Percentiles rank a stretch among this genome's conserved stretches.
phyloP scores from a whole-genome alignment of 2,797 vertebrate species.

The Argyrosomus regius region DNA sequence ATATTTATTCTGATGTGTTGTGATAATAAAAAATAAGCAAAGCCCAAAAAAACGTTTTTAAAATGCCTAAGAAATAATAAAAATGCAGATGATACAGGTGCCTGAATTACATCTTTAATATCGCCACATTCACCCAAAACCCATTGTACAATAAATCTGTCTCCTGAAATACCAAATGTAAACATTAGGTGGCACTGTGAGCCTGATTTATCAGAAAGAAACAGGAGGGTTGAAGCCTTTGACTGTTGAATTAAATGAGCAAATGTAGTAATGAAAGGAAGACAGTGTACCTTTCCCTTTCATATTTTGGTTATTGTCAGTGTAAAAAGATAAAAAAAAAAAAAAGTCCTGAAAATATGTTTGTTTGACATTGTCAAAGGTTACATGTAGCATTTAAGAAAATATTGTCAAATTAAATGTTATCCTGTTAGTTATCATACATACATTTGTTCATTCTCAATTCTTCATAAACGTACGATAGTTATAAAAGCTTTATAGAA shows the following conservation, averaged over 20 bases:
- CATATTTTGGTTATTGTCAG: neutral
- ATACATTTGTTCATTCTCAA: neutral
- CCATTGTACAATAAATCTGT: neutral
- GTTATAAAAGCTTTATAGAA: neutral
- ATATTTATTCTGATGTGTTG: slow-evolving; percentile 28
- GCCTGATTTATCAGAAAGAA: neutral
- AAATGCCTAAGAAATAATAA: neutral
- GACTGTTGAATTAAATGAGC: neutral
- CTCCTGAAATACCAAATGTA: neutral
- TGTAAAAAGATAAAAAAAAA: neutral
- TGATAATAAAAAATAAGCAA: neutral
- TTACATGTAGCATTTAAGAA: neutral
- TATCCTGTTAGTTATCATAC: neutral
- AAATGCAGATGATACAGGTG: neutral
- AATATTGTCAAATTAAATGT: slow-evolving; percentile 3
- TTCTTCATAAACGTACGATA: neutral
- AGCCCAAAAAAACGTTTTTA: neutral
- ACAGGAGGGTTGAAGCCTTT: neutral
- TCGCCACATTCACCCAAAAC: neutral
- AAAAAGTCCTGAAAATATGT: neutral
- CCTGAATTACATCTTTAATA: neutral
- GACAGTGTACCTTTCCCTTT: neutral
- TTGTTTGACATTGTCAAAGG: neutral
- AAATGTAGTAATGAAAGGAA: neutral
- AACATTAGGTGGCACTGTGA: slow-evolving; percentile 11